phyloP scores from a whole-genome alignment of 1,140 invertebrate species.

The Elysia chlorotica region DNA sequence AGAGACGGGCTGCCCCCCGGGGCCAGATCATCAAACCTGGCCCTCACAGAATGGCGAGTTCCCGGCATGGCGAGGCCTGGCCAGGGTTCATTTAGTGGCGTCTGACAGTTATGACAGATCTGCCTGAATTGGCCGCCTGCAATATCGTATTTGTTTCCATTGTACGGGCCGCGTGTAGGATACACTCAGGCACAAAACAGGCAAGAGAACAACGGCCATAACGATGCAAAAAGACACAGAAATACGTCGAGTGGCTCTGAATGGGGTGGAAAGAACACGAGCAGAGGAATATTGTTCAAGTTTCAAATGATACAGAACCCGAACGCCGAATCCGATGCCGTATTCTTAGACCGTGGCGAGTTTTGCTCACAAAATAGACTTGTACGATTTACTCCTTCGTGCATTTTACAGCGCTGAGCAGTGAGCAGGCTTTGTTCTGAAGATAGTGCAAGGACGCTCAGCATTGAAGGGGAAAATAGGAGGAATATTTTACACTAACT shows the following conservation, averaged over 20 bases:
- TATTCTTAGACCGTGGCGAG: no score
- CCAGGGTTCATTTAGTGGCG: not conserved
- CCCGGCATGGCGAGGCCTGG: not conserved
- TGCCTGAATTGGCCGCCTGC: not conserved
- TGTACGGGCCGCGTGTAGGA: not conserved
- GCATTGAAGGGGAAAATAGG: no score
- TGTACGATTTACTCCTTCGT: no score
- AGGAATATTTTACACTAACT: no score
- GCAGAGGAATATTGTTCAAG: not conserved
- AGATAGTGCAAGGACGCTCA: no score
- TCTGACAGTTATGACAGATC: not conserved
- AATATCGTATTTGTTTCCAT: constrained; percentile 7
- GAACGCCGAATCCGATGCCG: not conserved
- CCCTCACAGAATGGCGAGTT: no score
- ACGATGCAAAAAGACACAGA: not conserved
- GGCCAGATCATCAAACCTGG: constrained; percentile 3
- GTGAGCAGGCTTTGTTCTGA: no score
- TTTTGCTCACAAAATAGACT: no score
- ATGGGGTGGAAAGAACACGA: not conserved
- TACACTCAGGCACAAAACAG: not conserved
- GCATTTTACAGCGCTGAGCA: no score
- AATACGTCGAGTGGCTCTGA: not conserved
- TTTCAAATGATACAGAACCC: not conserved
- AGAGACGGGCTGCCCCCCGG: not conserved
- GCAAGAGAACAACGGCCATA: not conserved